phyloP scores from a whole-genome alignment of 2,113 vertebrate genomes.

The Forbesichthys papilliferus region DNA sequence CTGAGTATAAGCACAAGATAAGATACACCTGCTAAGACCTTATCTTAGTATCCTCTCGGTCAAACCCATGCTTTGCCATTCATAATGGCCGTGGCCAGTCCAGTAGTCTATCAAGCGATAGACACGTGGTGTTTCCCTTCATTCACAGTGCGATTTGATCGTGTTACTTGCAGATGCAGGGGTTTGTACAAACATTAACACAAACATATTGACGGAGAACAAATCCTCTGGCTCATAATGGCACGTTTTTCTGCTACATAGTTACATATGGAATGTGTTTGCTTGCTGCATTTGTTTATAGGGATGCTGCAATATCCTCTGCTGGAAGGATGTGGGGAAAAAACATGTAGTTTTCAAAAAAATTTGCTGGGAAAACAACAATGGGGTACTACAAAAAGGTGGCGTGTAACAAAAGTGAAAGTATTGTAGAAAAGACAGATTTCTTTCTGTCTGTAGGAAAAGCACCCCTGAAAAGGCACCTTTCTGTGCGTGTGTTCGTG shows the following conservation, averaged over 20 bases:
- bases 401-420: slow-evolving; percentile 76
- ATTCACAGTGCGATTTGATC: slow-evolving; percentile 60
- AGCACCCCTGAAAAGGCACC: slow-evolving; percentile 69
- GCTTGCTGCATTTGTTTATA: slow-evolving; percentile 53
- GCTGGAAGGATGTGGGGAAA: slow-evolving; percentile 47
- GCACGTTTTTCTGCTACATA: slow-evolving; percentile 75
- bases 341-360: slow-evolving; percentile 58
- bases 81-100: slow-evolving; percentile 39
- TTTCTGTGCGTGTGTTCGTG: slow-evolving; percentile 38
- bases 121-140: slow-evolving; percentile 31
- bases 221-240: slow-evolving; percentile 34
- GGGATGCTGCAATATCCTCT: slow-evolving; percentile 47
- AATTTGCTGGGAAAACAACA: slow-evolving; percentile 62
- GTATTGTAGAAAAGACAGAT: slow-evolving; percentile 67
- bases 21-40: slow-evolving; percentile 53
- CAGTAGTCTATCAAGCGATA: slow-evolving; percentile 30
- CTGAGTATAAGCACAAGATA: slow-evolving; percentile 52
- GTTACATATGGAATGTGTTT: slow-evolving; percentile 67
- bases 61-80: slow-evolving; percentile 49
- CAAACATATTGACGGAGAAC: neutral
- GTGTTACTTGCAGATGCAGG: slow-evolving; percentile 50
- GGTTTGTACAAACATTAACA: slow-evolving; percentile 52
- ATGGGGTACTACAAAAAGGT: slow-evolving; percentile 65
- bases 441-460: slow-evolving; percentile 59
- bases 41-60: slow-evolving; percentile 51